These are phyloP conservation scores for Clupea harengus DNA, from an alignment of 2,113 vertebrate species.

Conservation along the genomic window DNA sequence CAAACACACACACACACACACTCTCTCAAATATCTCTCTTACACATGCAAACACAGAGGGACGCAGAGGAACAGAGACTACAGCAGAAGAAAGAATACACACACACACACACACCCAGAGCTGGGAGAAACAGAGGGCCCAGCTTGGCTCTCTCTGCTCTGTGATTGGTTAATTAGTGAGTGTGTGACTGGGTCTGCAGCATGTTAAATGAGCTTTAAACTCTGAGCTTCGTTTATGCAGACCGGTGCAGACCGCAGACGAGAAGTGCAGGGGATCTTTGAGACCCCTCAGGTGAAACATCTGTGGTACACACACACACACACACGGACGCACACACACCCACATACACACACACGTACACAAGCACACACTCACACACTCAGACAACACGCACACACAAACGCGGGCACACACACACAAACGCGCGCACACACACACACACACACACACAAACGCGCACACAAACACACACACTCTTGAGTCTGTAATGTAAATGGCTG, in stretches of 20 bases:
- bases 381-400: no score
- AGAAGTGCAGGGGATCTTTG: not conserved
- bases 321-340: not conserved
- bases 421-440: no score
- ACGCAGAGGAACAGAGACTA: no score
- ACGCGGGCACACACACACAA: no score
- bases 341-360: no score
- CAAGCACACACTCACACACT: not conserved
- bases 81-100: no score
- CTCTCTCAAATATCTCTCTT: not conserved
- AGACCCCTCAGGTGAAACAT: not conserved
- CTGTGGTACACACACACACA: not conserved
- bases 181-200: not conserved
- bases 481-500: not conserved
- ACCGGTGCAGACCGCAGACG: not conserved
- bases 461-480: no score
- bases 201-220: not conserved
- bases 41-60: not conserved
- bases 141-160: no score
- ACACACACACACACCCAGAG: no score
- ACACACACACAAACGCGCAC: no score
- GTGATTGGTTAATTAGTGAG: no score
- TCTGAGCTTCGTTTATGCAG: not conserved
- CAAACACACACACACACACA: constrained; percentile 6
- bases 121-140: no score